A percentile compares a stretch with the other conserved stretches of the same genome.
Conservation (phyloP, 2,888 invertebrate genomes). For the Holacanthella duospinosa region DNA sequence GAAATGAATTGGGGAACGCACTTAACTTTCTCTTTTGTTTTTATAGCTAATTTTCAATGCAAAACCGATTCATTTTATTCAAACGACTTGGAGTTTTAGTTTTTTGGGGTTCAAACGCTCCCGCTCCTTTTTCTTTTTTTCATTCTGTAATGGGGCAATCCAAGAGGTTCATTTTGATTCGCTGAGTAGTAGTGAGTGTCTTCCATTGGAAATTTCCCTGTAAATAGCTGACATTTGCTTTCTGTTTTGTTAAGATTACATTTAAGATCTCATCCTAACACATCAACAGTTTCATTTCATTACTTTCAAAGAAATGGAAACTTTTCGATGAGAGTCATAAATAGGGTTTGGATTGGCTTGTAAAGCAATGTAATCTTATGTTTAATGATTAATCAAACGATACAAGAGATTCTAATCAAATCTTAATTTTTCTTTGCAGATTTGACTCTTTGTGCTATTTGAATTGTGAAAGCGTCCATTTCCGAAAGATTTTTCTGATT, state of each 20-base stretch:
- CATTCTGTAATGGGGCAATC: neutral
- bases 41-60: slow-evolving; percentile 10
- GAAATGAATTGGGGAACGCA: neutral
- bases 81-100: slow-evolving; percentile 8
- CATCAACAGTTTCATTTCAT: too few species aligned
- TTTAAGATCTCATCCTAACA: neutral
- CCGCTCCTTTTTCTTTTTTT: neutral
- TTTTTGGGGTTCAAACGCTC: neutral
- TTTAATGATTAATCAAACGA: neutral
- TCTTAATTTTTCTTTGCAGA: neutral
- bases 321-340: neutral
- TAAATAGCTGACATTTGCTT: neutral
- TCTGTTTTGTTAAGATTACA: neutral
- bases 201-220: neutral
- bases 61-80: slow-evolving; percentile 12
- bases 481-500: too few species aligned
- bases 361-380: neutral
- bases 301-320: neutral
- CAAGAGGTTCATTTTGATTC: neutral
- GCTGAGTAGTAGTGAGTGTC: neutral
- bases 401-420: neutral
- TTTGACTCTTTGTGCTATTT: neutral
- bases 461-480: too few species aligned
- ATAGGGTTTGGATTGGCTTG: neutral
- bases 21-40: slow-evolving; percentile 5